Conservation (phyloP, 2,113 vertebrate genomes). For the Mirza zaza region DNA sequence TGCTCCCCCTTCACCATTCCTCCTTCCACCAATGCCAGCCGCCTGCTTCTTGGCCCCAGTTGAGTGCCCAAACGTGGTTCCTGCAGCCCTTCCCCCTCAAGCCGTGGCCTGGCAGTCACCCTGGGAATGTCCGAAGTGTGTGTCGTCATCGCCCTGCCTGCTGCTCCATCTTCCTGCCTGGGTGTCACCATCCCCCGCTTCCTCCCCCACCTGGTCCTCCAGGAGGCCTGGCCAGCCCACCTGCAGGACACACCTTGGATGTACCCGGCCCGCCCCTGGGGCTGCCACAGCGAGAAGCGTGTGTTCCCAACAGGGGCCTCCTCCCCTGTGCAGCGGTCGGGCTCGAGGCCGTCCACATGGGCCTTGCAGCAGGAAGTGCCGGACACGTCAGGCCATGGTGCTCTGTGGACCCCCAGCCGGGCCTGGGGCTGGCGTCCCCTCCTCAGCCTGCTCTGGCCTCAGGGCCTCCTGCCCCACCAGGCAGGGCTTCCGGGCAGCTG, state of each 20-base stretch:
- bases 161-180: background rate
- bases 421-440: background rate
- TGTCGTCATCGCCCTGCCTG: rapidly evolving
- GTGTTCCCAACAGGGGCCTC: background rate
- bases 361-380: background rate
- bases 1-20: rapidly evolving
- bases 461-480: background rate
- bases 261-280: background rate
- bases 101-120: rapidly evolving
- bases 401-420: background rate
- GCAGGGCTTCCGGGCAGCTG: background rate
- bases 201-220: background rate
- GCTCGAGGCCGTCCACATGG: background rate
- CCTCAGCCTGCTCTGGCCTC: no score
- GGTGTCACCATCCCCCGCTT: rapidly evolving
- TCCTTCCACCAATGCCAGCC: rapidly evolving
- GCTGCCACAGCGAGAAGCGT: background rate
- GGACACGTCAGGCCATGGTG: no score
- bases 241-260: background rate
- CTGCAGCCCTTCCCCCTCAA: background rate
- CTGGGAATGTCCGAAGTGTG: rapidly evolving
- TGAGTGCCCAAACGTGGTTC: background rate
- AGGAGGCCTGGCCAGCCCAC: background rate
- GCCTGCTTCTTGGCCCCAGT: rapidly evolving
- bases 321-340: no score